Conservation (phyloP, 2,797 vertebrate genomes). For the Sebastes aleutianus region DNA sequence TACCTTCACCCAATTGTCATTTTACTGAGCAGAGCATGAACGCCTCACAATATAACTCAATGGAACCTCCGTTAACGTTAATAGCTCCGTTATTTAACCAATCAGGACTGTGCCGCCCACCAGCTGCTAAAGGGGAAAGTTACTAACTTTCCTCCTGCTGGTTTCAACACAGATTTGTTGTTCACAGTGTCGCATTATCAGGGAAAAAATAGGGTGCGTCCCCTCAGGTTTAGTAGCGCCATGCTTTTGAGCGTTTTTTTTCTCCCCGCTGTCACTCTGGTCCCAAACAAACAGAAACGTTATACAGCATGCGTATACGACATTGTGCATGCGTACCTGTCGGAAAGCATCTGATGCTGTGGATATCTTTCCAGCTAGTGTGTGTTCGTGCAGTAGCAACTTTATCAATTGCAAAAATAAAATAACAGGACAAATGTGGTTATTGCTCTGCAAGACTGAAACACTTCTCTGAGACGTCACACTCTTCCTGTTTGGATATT, state of each 20-base stretch:
- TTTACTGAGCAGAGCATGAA: too few species aligned
- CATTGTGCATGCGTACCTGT: too few species aligned
- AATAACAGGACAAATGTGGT: neutral
- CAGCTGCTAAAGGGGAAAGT: neutral
- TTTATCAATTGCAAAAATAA: neutral
- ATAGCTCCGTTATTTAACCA: neutral
- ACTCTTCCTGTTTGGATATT: neutral
- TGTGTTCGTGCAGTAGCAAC: neutral
- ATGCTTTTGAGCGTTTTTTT: too few species aligned
- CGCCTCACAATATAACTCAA: neutral
- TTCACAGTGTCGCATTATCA: neutral
- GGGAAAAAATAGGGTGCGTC: too few species aligned
- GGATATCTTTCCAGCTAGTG: neutral
- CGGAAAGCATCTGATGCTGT: neutral
- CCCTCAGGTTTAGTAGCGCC: too few species aligned
- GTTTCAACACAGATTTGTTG: neutral
- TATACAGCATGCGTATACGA: too few species aligned
- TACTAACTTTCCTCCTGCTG: neutral
- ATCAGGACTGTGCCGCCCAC: neutral
- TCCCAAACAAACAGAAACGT: too few species aligned
- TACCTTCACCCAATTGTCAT: too few species aligned
- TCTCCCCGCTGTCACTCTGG: too few species aligned
- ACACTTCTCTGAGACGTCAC: neutral
- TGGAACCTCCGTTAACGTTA: neutral
- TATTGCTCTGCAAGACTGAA: neutral